These are phyloP conservation scores for Patella vulgata DNA, from an alignment of 1,140 invertebrate genomes.

Conservation along the genomic window DNA sequence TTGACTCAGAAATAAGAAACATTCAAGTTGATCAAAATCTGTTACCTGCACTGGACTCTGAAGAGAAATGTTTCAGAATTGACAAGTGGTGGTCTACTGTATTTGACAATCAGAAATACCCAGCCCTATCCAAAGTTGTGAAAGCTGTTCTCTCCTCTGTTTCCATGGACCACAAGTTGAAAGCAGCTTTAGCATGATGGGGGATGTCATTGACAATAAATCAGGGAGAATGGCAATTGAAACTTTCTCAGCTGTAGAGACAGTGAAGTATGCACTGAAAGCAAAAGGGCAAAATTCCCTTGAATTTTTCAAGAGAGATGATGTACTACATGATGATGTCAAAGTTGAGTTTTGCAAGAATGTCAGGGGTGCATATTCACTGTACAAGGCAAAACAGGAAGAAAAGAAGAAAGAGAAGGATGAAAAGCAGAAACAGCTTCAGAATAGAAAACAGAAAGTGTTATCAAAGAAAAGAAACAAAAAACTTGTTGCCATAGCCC, in stretches of 20 bases:
- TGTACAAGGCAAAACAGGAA: no score
- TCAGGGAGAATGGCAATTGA: slow-evolving; percentile 14
- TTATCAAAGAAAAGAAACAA: no score
- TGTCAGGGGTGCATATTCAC: slow-evolving; percentile 19
- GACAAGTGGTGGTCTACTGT: slow-evolving; percentile 27
- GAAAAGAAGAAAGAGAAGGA: no score
- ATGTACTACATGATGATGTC: slow-evolving; percentile 15
- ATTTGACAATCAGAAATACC: slow-evolving; percentile 5
- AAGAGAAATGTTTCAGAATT: no score
- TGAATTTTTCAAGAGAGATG: slow-evolving; percentile 14
- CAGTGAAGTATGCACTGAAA: slow-evolving; percentile 24
- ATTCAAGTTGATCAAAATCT: no score
- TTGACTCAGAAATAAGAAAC: no score
- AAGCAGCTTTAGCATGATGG: slow-evolving; percentile 25
- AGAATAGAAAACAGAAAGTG: no score
- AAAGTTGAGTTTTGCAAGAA: not conserved
- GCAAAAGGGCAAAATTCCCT: slow-evolving; percentile 12
- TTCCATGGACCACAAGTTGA: slow-evolving; percentile 40
- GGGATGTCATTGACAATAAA: slow-evolving; percentile 19
- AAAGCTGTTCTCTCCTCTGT: slow-evolving; percentile 11
- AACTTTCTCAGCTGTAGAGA: slow-evolving; percentile 24
- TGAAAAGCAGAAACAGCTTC: no score
- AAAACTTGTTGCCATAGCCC: no score
- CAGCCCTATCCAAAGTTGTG: slow-evolving; percentile 20
- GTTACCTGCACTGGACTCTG: no score